Evolutionary conservation across 1,140 invertebrate genomes (phyloP).

Genomic region (Eubasilissa regina): DNA sequence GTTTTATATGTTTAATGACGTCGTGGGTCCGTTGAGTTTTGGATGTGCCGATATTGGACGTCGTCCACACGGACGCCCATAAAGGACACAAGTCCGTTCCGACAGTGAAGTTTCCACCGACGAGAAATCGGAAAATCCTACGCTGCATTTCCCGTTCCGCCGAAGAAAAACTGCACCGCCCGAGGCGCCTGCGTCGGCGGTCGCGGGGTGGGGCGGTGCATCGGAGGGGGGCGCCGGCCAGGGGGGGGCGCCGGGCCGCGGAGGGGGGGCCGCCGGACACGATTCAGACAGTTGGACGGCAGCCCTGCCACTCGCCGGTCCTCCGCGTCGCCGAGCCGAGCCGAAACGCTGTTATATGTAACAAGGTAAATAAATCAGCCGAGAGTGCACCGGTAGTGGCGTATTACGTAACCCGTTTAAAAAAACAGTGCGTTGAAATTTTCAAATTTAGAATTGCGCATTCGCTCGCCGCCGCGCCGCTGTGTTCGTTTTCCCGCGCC

Average conservation of each 20-base stretch:
- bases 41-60: no score
- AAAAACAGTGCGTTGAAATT: constrained; percentile 37
- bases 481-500: constrained; percentile 12
- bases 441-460: background rate
- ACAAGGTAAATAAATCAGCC: constrained; percentile 46
- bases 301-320: constrained; percentile 41
- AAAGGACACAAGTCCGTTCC: background rate
- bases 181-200: constrained; percentile 39
- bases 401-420: constrained; percentile 39
- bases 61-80: no score
- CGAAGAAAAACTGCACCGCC: constrained; percentile 51
- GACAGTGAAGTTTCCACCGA: constrained; percentile 15
- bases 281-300: constrained; percentile 55
- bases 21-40: no score
- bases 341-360: constrained; percentile 24
- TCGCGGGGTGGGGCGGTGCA: background rate
- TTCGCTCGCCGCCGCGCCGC: constrained; percentile 1
- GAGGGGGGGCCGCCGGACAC: constrained; percentile 29
- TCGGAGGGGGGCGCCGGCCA: background rate
- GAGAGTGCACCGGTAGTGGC: constrained; percentile 45
- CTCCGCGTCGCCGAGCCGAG: constrained; percentile 48
- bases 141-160: constrained; percentile 50
- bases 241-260: constrained; percentile 9
- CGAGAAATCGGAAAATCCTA: constrained; percentile 53
- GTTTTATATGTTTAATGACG: no score